Evolutionary conservation across 2,113 vertebrate species (phyloP).

Genomic region (Sorex araneus): DNA sequence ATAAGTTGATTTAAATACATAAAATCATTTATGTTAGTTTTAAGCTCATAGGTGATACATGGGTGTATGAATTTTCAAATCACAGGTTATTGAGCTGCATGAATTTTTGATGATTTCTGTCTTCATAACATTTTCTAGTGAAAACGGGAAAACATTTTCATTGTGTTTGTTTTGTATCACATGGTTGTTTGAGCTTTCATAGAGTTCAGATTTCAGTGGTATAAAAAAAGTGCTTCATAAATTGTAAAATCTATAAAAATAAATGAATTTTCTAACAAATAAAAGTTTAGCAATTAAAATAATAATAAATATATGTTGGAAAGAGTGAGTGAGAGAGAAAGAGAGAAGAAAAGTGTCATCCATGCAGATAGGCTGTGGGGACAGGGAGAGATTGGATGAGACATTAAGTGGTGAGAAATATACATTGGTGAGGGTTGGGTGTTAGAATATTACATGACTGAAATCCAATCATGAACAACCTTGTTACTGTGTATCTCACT

Average conservation of each 20-base stretch:
- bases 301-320: no score
- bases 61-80: background rate
- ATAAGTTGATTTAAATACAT: background rate
- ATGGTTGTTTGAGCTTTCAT: background rate
- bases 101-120: slow-evolving; percentile 39
- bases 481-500: no score
- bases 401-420: no score
- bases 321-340: no score
- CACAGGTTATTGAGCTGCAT: background rate
- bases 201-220: background rate
- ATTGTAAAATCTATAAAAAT: slow-evolving; percentile 1
- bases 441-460: no score
- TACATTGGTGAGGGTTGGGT: no score
- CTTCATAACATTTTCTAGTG: slow-evolving; percentile 32
- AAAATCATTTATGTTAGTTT: slow-evolving; percentile 11
- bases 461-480: no score
- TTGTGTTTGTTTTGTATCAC: background rate
- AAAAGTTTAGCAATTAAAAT: no score
- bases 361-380: no score
- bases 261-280: no score
- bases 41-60: background rate
- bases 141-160: slow-evolving; percentile 40
- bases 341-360: no score
- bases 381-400: no score
- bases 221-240: background rate